Conservation (phyloP, 2,113 vertebrate species). For the Hyperopisus bebe region DNA sequence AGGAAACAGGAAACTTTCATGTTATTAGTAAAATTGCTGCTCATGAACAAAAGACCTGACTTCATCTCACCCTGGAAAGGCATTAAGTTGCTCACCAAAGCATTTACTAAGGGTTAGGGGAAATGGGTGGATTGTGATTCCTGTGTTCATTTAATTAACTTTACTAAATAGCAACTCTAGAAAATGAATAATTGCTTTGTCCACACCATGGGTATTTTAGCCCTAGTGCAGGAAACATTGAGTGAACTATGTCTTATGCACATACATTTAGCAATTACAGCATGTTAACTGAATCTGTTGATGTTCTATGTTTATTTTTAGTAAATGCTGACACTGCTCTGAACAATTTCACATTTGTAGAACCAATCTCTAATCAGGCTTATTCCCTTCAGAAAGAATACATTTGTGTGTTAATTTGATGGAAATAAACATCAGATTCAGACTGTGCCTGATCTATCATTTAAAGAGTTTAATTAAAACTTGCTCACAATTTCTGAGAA, state of each 20-base stretch:
- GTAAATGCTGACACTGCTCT: not conserved
- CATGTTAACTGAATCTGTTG: not conserved
- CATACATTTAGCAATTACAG: not conserved
- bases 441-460: not conserved
- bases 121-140: not conserved
- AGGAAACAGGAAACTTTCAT: not conserved
- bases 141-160: not conserved
- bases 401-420: not conserved
- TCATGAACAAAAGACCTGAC: not conserved
- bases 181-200: not conserved
- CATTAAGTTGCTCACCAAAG: not conserved
- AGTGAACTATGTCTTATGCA: not conserved
- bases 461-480: constrained; percentile 8
- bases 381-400: not conserved
- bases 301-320: not conserved
- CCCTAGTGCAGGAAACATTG: not conserved
- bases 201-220: not conserved
- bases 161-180: not conserved
- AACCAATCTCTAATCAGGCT: not conserved
- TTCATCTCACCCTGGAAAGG: not conserved
- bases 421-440: not conserved
- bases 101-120: not conserved
- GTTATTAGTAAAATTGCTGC: not conserved
- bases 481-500: not conserved
- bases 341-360: not conserved